These are phyloP conservation scores for Rhinichthys osculus DNA, from an alignment of 2,797 vertebrate species.

Conservation along the genomic window DNA sequence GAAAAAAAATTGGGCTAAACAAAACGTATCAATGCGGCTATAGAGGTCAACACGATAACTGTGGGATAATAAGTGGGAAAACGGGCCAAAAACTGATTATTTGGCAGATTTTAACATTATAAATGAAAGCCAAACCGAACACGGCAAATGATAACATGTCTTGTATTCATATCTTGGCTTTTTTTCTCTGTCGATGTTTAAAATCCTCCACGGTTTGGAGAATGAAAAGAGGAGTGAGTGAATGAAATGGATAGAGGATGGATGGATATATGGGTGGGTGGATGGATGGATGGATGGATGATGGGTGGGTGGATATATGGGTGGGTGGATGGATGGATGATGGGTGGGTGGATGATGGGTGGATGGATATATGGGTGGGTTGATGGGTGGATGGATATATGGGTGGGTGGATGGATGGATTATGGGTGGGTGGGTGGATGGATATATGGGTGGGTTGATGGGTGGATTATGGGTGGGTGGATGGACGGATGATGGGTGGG, in stretches of 20 bases:
- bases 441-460: fast-evolving
- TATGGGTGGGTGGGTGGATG: no score
- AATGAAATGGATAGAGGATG: neutral
- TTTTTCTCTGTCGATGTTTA: neutral
- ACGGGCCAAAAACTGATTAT: neutral
- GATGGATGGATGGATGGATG: neutral
- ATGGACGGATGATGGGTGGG: no score
- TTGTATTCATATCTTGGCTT: neutral
- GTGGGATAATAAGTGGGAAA: neutral
- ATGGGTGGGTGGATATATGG: no score
- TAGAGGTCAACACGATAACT: neutral
- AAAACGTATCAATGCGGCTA: no score
- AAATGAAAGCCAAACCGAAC: neutral
- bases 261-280: no score
- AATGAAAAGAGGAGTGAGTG: neutral
- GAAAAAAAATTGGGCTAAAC: neutral
- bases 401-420: no score
- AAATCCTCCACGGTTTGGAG: neutral
- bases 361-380: neutral
- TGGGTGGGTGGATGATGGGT: neutral
- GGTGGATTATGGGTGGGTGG: no score
- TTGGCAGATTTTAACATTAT: neutral
- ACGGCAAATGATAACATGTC: neutral
- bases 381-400: no score
- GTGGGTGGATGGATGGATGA: no score